Conservation (phyloP, 2,797 vertebrate genomes). For the Sebastes nivosus region DNA sequence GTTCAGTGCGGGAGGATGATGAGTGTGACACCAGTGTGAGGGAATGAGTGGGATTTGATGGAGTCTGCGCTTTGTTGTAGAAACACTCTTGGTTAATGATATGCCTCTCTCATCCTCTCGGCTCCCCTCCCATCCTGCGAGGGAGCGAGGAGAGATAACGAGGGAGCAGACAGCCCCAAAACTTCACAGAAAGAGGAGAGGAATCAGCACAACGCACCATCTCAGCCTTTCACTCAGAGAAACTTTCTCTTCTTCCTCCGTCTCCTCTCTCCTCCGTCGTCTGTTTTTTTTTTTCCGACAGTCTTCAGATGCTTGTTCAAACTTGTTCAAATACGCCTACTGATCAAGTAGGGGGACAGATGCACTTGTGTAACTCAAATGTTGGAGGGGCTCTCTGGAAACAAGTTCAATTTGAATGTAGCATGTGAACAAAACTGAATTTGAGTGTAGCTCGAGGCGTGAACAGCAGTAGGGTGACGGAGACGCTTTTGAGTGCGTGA, state of each 20-base stretch:
- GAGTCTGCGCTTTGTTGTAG: slow-evolving; percentile 73
- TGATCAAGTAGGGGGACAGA: slow-evolving; percentile 63
- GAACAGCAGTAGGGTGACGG: slow-evolving; percentile 30
- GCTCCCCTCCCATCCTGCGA: slow-evolving; percentile 47
- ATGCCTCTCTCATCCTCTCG: slow-evolving; percentile 68
- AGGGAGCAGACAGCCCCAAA: slow-evolving; percentile 69
- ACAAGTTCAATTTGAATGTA: slow-evolving; percentile 46
- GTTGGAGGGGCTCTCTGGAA: slow-evolving; percentile 32
- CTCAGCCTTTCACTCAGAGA: slow-evolving; percentile 50
- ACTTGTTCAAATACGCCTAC: slow-evolving; percentile 56
- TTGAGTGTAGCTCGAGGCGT: slow-evolving; percentile 38
- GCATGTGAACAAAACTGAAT: slow-evolving; percentile 46
- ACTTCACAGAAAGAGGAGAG: slow-evolving; percentile 67
- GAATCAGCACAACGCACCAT: slow-evolving; percentile 57
- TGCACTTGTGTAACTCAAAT: slow-evolving; percentile 41
- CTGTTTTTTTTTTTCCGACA: slow-evolving; percentile 19
- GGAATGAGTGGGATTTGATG: slow-evolving; percentile 69
- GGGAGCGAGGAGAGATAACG: slow-evolving; percentile 65
- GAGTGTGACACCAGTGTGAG: slow-evolving; percentile 60
- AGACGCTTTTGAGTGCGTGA: slow-evolving; percentile 43
- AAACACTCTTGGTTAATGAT: slow-evolving; percentile 76
- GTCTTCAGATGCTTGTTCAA: slow-evolving; percentile 59
- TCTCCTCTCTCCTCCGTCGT: slow-evolving; percentile 29
- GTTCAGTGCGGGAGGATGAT: slow-evolving; percentile 54
- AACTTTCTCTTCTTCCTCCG: slow-evolving; percentile 55